These are phyloP conservation scores for Dendroctonus ponderosae DNA, from an alignment of 1,140 invertebrate genomes.

Conservation along the genomic window DNA sequence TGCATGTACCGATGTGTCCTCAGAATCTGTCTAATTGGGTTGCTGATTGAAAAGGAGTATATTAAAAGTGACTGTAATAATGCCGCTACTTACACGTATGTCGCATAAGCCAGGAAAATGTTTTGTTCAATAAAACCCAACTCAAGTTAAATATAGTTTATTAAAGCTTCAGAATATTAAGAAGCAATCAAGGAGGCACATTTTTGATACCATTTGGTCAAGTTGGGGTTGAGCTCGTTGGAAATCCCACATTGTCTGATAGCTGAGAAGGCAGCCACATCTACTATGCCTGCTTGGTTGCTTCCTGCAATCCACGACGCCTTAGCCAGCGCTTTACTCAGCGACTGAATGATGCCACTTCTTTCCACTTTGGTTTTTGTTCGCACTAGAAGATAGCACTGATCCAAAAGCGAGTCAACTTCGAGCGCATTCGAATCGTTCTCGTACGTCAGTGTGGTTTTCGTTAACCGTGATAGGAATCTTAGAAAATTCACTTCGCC, in stretches of 20 bases:
- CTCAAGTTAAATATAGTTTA: slow-evolving; percentile 12
- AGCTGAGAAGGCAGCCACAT: slow-evolving; percentile 62
- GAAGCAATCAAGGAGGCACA: slow-evolving; percentile 39
- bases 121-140: neutral
- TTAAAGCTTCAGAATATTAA: slow-evolving; percentile 2
- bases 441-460: slow-evolving; percentile 47
- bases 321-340: slow-evolving; percentile 57
- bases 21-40: slow-evolving; percentile 46
- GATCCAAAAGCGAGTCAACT: slow-evolving; percentile 61
- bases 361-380: slow-evolving; percentile 55
- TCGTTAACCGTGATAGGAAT: slow-evolving; percentile 52
- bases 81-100: slow-evolving; percentile 42
- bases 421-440: slow-evolving; percentile 45
- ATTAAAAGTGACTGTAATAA: slow-evolving; percentile 44
- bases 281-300: slow-evolving; percentile 55
- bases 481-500: slow-evolving; percentile 59
- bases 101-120: slow-evolving; percentile 35
- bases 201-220: slow-evolving; percentile 54
- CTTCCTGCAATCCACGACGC: slow-evolving; percentile 54
- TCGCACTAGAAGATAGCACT: slow-evolving; percentile 56
- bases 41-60: slow-evolving; percentile 46
- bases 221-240: slow-evolving; percentile 50
- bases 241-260: slow-evolving; percentile 53
- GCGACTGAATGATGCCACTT: slow-evolving; percentile 50
- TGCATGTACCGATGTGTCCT: slow-evolving; percentile 93